Evolutionary conservation across 2,113 vertebrate genomes (phyloP).

Genomic region (Hippolais icterina): DNA sequence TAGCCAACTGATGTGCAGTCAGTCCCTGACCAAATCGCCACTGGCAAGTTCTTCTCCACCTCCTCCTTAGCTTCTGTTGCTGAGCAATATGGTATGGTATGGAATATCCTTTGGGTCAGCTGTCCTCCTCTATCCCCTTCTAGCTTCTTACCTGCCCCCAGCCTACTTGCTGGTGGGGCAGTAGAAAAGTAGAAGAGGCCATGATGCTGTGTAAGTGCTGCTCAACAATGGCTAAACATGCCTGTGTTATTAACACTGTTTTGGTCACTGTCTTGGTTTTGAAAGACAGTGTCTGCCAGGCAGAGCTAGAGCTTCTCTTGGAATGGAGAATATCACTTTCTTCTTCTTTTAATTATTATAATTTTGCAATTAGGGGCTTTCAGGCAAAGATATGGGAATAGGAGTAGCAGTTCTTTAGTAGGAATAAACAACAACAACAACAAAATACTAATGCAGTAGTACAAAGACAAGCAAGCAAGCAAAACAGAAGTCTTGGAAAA

Average conservation of each 20-base stretch:
- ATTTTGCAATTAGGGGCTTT: too few species aligned
- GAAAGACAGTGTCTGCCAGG: too few species aligned
- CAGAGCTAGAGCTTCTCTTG: too few species aligned
- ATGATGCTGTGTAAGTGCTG: neutral
- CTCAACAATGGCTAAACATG: neutral
- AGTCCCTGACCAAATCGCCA: neutral
- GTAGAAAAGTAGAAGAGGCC: neutral
- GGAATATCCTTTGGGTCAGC: neutral
- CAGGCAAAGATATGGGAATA: too few species aligned
- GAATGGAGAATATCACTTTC: too few species aligned
- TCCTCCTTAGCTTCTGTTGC: neutral
- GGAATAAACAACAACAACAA: too few species aligned
- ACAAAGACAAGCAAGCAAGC: too few species aligned
- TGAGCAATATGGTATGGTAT: neutral
- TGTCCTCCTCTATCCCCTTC: neutral
- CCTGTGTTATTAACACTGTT: neutral
- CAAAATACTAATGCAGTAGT: too few species aligned
- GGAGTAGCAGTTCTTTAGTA: too few species aligned
- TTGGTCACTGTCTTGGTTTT: neutral
- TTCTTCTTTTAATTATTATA: too few species aligned
- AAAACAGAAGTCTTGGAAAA: too few species aligned
- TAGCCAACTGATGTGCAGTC: neutral
- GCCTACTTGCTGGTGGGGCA: neutral
- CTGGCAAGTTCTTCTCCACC: neutral
- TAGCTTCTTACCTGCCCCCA: neutral